Conservation (phyloP, 2,797 vertebrate genomes). For the Sparus aurata region DNA sequence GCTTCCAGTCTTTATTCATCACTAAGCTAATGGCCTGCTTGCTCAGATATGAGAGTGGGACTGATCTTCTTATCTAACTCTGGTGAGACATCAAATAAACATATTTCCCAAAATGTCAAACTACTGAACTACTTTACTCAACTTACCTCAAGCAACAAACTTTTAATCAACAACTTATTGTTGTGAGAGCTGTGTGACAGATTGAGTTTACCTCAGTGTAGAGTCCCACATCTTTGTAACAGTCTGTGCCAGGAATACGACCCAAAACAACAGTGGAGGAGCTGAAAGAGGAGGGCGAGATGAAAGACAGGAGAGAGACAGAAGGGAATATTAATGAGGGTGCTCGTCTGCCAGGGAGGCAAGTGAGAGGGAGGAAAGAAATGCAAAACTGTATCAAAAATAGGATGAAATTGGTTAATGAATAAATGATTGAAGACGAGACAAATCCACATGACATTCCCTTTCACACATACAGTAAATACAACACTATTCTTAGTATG, state of each 20-base stretch:
- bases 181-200: slow-evolving; percentile 8
- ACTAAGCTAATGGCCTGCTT: no score
- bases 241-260: slow-evolving; percentile 84
- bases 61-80: neutral
- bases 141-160: neutral
- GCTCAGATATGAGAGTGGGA: no score
- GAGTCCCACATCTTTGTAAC: slow-evolving; percentile 88
- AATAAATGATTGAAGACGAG: slow-evolving; percentile 8
- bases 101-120: neutral
- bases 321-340: slow-evolving; percentile 42
- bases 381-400: neutral
- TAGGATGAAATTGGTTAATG: neutral
- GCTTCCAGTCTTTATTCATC: no score
- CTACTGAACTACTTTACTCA: neutral
- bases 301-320: slow-evolving; percentile 34
- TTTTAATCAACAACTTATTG: neutral
- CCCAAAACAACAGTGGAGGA: slow-evolving; percentile 86
- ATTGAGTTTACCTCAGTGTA: slow-evolving; percentile 85
- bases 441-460: neutral
- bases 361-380: neutral
- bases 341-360: slow-evolving; percentile 4
- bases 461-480: neutral
- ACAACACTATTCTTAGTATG: neutral
- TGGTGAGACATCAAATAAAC: neutral
- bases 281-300: slow-evolving; percentile 76